Conservation (phyloP, 2,888 invertebrate genomes). For the Thereva nobilitata region DNA sequence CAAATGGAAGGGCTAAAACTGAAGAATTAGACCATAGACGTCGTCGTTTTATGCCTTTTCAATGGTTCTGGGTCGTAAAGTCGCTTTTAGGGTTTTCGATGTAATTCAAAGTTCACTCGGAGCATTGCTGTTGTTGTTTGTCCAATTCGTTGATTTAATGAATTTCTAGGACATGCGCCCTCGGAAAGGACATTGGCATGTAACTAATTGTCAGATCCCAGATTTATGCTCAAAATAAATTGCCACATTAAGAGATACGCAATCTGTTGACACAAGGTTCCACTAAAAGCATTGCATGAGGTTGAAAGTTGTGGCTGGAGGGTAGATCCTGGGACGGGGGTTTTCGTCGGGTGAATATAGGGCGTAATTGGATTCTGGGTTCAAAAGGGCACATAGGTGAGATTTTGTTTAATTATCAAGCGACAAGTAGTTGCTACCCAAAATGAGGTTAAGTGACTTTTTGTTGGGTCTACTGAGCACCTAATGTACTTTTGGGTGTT, state of each 20-base stretch:
- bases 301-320: not conserved
- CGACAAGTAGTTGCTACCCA: too few species aligned
- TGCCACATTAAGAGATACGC: slow-evolving; percentile 17
- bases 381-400: too few species aligned
- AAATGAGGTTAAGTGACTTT: too few species aligned
- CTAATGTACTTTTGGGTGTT: too few species aligned
- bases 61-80: slow-evolving; percentile 1
- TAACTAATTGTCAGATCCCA: slow-evolving; percentile 5
- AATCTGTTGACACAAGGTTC: slow-evolving; percentile 9
- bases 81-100: not conserved
- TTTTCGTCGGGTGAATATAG: too few species aligned
- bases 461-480: too few species aligned
- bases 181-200: not conserved
- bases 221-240: slow-evolving; percentile 30
- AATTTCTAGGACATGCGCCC: slow-evolving; percentile 17
- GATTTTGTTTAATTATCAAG: too few species aligned
- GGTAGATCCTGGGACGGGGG: not conserved
- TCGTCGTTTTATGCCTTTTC: slow-evolving; percentile 9
- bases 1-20: not conserved
- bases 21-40: not conserved
- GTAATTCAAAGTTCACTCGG: not conserved
- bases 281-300: not conserved
- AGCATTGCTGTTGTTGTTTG: slow-evolving; percentile 1
- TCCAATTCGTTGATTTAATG: slow-evolving; percentile 3
- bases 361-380: too few species aligned